Conservation (phyloP, 2,797 vertebrate genomes). For the Stomatorhinus walkeri region DNA sequence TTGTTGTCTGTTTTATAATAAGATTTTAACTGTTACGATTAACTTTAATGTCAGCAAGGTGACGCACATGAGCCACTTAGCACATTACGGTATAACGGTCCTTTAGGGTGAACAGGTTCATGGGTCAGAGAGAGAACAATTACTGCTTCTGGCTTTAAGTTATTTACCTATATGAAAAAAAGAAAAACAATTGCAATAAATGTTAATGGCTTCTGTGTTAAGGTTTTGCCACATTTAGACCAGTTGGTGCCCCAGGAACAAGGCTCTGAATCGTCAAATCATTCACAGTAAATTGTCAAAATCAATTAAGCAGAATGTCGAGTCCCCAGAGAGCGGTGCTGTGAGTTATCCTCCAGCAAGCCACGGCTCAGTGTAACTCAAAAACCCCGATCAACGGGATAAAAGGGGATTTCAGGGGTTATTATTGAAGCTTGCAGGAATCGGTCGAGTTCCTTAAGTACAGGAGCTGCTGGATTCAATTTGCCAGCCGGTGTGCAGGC, state of each 20-base stretch:
- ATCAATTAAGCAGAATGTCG: slow-evolving; percentile 46
- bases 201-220: slow-evolving; percentile 27
- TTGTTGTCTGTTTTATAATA: not conserved
- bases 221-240: slow-evolving; percentile 16
- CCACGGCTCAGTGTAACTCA: slow-evolving; percentile 30
- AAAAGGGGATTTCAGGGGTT: slow-evolving; percentile 12
- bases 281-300: slow-evolving; percentile 53
- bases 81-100: not conserved
- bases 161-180: slow-evolving; percentile 37
- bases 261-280: slow-evolving; percentile 58
- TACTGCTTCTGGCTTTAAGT: slow-evolving; percentile 27
- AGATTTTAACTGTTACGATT: not conserved
- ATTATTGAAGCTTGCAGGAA: slow-evolving; percentile 32
- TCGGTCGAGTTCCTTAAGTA: slow-evolving; percentile 17
- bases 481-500: slow-evolving; percentile 26
- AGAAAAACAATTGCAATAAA: slow-evolving; percentile 26
- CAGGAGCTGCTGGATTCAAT: slow-evolving; percentile 25
- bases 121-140: not conserved
- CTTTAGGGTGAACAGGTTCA: not conserved
- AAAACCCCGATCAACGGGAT: slow-evolving; percentile 22
- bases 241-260: slow-evolving; percentile 27
- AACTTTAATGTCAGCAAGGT: not conserved
- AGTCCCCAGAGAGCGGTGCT: slow-evolving; percentile 28
- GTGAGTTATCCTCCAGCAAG: slow-evolving; percentile 16
- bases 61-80: not conserved